Percentiles rank a stretch among this genome's conserved stretches.
phyloP scores from a whole-genome alignment of 92 coral and sea anemone species.

The Parazoanthus atlanticus region DNA sequence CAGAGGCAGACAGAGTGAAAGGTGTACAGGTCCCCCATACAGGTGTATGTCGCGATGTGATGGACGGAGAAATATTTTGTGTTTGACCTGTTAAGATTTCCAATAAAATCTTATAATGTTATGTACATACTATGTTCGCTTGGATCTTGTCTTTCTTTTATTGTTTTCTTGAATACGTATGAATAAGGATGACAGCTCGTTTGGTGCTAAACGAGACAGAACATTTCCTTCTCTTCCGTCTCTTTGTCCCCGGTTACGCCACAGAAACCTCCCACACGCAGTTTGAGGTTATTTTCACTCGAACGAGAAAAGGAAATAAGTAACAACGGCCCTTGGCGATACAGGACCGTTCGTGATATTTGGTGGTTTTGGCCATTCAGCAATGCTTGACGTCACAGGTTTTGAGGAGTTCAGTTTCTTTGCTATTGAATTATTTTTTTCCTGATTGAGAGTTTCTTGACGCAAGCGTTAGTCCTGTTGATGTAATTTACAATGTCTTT shows the following conservation, averaged over 20 bases:
- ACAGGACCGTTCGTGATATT: background rate
- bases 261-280: background rate
- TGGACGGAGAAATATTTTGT: too few species aligned
- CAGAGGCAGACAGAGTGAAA: too few species aligned
- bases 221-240: background rate
- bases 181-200: background rate
- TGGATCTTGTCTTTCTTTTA: background rate
- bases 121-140: background rate
- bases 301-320: background rate
- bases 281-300: background rate
- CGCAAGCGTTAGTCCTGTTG: background rate
- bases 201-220: too few species aligned
- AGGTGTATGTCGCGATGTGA: too few species aligned
- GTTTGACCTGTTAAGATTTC: background rate
- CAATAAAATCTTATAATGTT: too few species aligned
- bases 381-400: conserved; percentile 4
- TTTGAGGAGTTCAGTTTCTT: background rate
- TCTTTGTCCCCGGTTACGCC: background rate
- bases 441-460: background rate
- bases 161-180: too few species aligned
- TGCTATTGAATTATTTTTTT: background rate
- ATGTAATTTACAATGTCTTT: background rate
- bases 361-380: background rate
- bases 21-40: too few species aligned
- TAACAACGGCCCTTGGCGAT: background rate